These are phyloP conservation scores for Euthynnus affinis DNA, from an alignment of 2,797 vertebrate genomes.

Conservation along the genomic window DNA sequence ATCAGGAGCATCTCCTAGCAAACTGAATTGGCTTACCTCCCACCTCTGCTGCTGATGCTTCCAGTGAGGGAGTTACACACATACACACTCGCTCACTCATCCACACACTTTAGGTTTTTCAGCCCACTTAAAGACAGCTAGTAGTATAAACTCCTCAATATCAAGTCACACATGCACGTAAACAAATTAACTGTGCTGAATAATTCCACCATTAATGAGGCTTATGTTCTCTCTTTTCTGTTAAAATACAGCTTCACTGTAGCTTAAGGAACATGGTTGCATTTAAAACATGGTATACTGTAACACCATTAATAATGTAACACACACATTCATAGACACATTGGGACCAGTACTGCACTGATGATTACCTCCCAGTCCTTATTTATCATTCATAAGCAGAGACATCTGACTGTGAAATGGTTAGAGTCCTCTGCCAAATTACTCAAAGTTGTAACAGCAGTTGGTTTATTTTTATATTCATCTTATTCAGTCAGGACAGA, in stretches of 20 bases:
- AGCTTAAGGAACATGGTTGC: slow-evolving; percentile 37
- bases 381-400: slow-evolving; percentile 68
- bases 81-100: neutral
- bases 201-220: slow-evolving; percentile 11
- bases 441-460: slow-evolving; percentile 11
- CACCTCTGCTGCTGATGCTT: slow-evolving; percentile 33
- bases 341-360: slow-evolving; percentile 44
- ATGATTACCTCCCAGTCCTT: slow-evolving; percentile 60
- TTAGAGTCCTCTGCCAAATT: slow-evolving; percentile 44
- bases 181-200: slow-evolving; percentile 28
- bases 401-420: slow-evolving; percentile 55
- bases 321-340: slow-evolving; percentile 52
- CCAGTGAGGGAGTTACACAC: slow-evolving; percentile 23
- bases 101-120: neutral
- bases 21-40: slow-evolving; percentile 51
- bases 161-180: slow-evolving; percentile 12
- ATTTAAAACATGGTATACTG: slow-evolving; percentile 53
- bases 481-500: neutral
- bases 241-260: slow-evolving; percentile 9
- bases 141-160: neutral
- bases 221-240: slow-evolving; percentile 12
- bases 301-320: slow-evolving; percentile 69
- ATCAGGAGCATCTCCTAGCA: slow-evolving; percentile 36
- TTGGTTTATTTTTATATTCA: slow-evolving; percentile 28
- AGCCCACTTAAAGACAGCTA: neutral